A percentile compares a stretch with the other conserved stretches of the same genome.
phyloP scores from a whole-genome alignment of 2,113 vertebrate genomes.

The Helogale parvula region DNA sequence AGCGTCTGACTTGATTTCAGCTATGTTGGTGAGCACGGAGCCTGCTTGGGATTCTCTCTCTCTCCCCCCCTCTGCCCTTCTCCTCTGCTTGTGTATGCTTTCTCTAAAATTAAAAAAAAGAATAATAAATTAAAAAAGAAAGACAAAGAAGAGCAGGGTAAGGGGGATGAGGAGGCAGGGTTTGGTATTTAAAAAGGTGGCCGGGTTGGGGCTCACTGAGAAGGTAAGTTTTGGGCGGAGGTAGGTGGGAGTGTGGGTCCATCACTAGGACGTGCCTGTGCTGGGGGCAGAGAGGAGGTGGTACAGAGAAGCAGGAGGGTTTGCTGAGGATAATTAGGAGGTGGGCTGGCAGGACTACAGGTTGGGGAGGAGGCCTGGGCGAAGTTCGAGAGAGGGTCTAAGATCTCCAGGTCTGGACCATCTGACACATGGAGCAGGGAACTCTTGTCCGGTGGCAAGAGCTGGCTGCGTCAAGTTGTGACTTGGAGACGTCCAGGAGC shows the following conservation, averaged over 20 bases:
- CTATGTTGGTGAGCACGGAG: too few species aligned
- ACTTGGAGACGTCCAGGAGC: background rate
- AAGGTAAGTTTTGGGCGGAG: background rate
- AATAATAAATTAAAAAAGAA: too few species aligned
- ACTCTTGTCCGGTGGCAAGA: background rate
- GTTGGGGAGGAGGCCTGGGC: background rate
- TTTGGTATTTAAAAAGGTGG: background rate
- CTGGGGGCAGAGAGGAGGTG: background rate
- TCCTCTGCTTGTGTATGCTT: too few species aligned
- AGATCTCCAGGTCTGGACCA: background rate
- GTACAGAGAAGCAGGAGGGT: background rate
- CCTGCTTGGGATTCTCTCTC: too few species aligned
- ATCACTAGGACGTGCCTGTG: accelerated
- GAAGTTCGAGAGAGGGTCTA: background rate
- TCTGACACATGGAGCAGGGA: background rate
- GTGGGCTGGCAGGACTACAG: background rate
- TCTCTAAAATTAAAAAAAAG: too few species aligned
- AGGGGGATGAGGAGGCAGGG: background rate
- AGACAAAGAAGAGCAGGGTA: background rate
- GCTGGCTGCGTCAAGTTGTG: too few species aligned
- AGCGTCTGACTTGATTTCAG: too few species aligned
- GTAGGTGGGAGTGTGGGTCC: background rate
- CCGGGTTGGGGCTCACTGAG: background rate
- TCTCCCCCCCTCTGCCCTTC: too few species aligned
- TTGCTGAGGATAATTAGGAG: background rate